Conservation (phyloP, 2,113 vertebrate genomes). For the Paradoxurus hermaphroditus region DNA sequence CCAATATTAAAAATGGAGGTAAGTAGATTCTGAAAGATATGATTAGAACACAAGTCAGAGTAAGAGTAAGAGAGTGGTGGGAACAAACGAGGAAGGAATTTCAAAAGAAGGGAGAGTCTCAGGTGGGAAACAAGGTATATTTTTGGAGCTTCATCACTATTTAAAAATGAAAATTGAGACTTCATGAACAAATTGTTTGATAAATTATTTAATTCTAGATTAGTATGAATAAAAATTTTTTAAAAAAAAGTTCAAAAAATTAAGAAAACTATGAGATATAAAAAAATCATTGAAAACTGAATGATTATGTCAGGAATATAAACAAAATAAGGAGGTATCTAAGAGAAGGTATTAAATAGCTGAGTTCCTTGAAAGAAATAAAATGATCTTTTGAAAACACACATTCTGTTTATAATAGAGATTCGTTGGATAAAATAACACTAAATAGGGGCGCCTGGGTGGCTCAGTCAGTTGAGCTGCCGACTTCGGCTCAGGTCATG, state of each 20-base stretch:
- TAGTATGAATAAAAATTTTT: background rate
- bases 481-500: no score
- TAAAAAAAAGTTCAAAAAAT: background rate
- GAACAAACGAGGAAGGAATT: background rate
- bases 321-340: background rate
- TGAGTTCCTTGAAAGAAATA: background rate
- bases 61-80: accelerated
- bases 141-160: background rate
- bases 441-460: no score
- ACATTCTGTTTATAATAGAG: background rate
- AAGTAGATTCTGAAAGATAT: background rate
- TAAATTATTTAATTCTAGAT: background rate
- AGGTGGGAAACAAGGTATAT: background rate
- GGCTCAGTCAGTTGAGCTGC: no score
- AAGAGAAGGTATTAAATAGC: background rate
- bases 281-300: background rate
- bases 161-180: background rate
- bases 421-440: background rate
- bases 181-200: background rate
- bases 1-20: background rate
- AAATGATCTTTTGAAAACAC: background rate
- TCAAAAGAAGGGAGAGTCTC: background rate
- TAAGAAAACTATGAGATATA: background rate
- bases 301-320: background rate
- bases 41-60: background rate